A percentile compares a stretch with the other conserved stretches of the same genome.
Evolutionary conservation across 2,888 invertebrate species (phyloP).

Genomic region (Diogma glabrata): DNA sequence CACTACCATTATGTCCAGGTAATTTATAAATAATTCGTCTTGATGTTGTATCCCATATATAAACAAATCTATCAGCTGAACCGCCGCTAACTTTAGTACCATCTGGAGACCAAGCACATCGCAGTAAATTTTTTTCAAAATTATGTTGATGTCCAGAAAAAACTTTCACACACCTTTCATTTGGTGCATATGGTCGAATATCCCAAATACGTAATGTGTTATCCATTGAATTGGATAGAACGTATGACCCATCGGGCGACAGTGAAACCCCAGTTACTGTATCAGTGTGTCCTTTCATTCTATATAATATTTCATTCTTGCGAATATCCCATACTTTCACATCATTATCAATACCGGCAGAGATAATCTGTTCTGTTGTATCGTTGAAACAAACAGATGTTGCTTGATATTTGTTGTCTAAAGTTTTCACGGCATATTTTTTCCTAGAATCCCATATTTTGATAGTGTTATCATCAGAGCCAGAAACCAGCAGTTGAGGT

Average conservation of each 20-base stretch:
- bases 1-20: slow-evolving; percentile 95
- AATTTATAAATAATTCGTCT: slow-evolving; percentile 88
- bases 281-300: slow-evolving; percentile 87
- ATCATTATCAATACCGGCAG: slow-evolving; percentile 94
- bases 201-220: slow-evolving; percentile 94
- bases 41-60: slow-evolving; percentile 94
- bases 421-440: slow-evolving; percentile 59
- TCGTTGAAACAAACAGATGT: slow-evolving; percentile 90
- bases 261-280: slow-evolving; percentile 84
- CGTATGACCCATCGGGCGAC: slow-evolving; percentile 75
- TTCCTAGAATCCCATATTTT: slow-evolving; percentile 89
- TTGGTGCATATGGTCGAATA: slow-evolving; percentile 86
- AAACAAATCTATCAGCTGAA: slow-evolving; percentile 89
- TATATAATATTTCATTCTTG: slow-evolving; percentile 72
- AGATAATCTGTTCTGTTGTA: slow-evolving; percentile 87
- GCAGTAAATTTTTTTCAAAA: slow-evolving; percentile 91
- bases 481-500: slow-evolving; percentile 81
- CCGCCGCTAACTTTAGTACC: slow-evolving; percentile 80
- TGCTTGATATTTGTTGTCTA: slow-evolving; percentile 65
- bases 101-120: slow-evolving; percentile 89
- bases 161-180: slow-evolving; percentile 86
- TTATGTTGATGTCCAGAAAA: slow-evolving; percentile 92
- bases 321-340: slow-evolving; percentile 97
- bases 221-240: slow-evolving; percentile 96
- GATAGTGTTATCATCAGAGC: slow-evolving; percentile 89